Base-by-base conservation (phyloP, 92 coral and sea anemone species). In the Zoanthus sociatus region DNA sequence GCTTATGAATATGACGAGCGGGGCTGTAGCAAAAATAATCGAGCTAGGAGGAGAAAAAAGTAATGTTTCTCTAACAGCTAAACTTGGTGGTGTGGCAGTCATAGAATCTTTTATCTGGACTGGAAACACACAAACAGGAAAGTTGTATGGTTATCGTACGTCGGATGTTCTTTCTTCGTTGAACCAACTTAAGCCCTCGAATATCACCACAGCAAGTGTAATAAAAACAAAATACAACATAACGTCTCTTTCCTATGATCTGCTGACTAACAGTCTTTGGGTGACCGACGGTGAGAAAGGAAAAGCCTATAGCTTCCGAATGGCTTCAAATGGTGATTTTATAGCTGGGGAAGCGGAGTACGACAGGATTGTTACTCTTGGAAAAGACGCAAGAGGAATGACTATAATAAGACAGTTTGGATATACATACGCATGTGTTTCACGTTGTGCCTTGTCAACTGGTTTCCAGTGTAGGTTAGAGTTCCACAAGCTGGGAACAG, bases 381-480 rank as follows among this genome's bases (percentile, higher is more conserved):
- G 95, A 31, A 87, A 75, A 51, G 86, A 95, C 53, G 98, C 98
- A 9, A 93, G 93, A 77, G 99, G 99, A 61, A 93, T 95, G 92
- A 83, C 95, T 7, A 90, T 97, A 30, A 98, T 92, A 7, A 92
- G 98, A 53, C 99, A 97, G 83, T 95, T 95, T 71, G 89, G 90
- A 76, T 89, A 84, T 5, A 92, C 89, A 64, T 95, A 95, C 87
- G 99, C 90, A 16, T 92, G 93, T 30, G 92, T 97, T 14, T 94
- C 99, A 51, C 92, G 94, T 88, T 97, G 99, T 77, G 97, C 94
- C 2, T 77, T 96, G 89, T 83, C 91, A 21, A 89, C 93, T 53
- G 99, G 95, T 67, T 97, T 56, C 78, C 99, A 97, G 73, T 97
- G 99, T 54, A 97, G 96, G 75, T 89, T 97, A 21, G 99, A 97